Evolutionary conservation across 1,140 invertebrate genomes (phyloP).

Genomic region (Melitaea cinxia): DNA sequence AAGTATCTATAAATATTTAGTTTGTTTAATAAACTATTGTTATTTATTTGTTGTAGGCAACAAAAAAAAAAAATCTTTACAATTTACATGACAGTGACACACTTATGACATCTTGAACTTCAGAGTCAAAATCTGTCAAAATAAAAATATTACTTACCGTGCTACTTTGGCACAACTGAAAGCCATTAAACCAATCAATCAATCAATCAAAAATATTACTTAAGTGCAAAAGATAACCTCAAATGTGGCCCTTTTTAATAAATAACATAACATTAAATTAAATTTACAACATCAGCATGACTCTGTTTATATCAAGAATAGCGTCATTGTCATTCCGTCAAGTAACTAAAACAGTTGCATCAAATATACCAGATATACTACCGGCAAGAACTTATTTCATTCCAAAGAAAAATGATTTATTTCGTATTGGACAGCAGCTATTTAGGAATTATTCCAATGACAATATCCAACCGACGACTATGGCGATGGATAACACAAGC

Average conservation of each 20-base stretch:
- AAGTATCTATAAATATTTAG: too few relatives aligned
- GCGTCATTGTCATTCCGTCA: constrained; percentile 44
- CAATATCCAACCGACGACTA: constrained; percentile 52
- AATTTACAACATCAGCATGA: constrained; percentile 48
- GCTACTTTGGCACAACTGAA: too few relatives aligned
- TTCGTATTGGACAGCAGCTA: constrained; percentile 35
- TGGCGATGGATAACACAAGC: constrained; percentile 60
- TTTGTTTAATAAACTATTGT: too few relatives aligned
- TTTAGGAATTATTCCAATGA: constrained; percentile 54
- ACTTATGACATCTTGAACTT: too few relatives aligned
- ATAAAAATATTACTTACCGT: constrained; percentile 4
- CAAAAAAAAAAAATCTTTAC: too few relatives aligned
- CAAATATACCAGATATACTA: constrained; percentile 32
- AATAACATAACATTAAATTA: constrained; percentile 12
- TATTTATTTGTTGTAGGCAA: too few relatives aligned
- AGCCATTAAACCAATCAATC: background rate
- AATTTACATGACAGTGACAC: too few relatives aligned
- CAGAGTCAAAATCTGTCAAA: constrained; percentile 3
- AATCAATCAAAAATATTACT: too few relatives aligned
- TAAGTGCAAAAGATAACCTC: constrained; percentile 43
- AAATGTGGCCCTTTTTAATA: constrained; percentile 27
- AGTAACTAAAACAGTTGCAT: constrained; percentile 36
- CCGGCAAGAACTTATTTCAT: constrained; percentile 44
- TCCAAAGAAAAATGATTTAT: constrained; percentile 43
- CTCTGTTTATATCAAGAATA: constrained; percentile 67